These are phyloP conservation scores for Chunga burmeisteri DNA, from an alignment of 2,113 vertebrate genomes.

Conservation along the genomic window DNA sequence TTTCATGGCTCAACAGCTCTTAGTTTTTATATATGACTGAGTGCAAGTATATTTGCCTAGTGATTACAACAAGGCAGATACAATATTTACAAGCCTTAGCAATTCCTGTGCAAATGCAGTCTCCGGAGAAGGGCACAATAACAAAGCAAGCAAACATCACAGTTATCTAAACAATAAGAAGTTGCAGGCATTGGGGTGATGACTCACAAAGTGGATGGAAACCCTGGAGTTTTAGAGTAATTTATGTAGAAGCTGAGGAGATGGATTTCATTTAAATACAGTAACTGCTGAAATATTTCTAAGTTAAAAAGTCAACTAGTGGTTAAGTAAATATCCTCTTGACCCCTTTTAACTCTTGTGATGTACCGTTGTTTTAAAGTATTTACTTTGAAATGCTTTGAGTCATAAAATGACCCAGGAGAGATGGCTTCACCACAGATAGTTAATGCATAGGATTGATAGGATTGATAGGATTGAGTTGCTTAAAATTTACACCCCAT, in stretches of 20 bases:
- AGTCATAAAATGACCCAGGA: conserved; percentile 54
- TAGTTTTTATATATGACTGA: neutral
- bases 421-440: conserved; percentile 21
- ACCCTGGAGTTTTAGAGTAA: conserved; percentile 57
- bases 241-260: conserved; percentile 64
- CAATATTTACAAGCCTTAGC: conserved; percentile 69
- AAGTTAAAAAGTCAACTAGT: conserved; percentile 60
- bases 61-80: conserved; percentile 63
- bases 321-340: conserved; percentile 62
- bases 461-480: conserved; percentile 18
- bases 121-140: conserved; percentile 57
- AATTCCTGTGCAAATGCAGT: conserved; percentile 63
- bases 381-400: conserved; percentile 60
- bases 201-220: conserved; percentile 42
- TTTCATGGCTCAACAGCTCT: conserved; percentile 21
- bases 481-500: conserved; percentile 26
- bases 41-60: conserved; percentile 55
- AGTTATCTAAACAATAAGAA: conserved; percentile 35
- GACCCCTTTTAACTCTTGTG: conserved; percentile 61
- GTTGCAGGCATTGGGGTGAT: conserved; percentile 18
- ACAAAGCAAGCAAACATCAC: conserved; percentile 54
- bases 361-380: conserved; percentile 51
- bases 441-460: conserved; percentile 6
- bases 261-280: conserved; percentile 66
- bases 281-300: conserved; percentile 54